Percentiles rank a stretch among this genome's conserved stretches.
phyloP scores from a whole-genome alignment of 1,140 invertebrate species.

The Drosophila littoralis region DNA sequence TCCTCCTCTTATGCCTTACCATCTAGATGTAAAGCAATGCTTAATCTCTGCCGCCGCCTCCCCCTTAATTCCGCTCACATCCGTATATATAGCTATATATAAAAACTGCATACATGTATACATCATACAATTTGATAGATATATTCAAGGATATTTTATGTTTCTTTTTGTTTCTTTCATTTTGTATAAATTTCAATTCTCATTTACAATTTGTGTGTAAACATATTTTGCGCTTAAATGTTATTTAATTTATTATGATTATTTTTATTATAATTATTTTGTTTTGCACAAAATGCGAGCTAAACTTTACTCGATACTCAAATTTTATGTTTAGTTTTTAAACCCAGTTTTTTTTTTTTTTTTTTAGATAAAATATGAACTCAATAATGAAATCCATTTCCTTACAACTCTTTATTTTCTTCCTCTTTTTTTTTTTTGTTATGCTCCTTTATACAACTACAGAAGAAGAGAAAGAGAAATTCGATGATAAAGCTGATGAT shows the following conservation, averaged over 20 bases:
- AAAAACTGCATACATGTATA: not conserved
- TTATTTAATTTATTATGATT: conserved; percentile 39
- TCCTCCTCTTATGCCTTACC: conserved; percentile 28
- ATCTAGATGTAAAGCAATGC: conserved; percentile 22
- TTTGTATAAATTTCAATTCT: conserved; percentile 24
- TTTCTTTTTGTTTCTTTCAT: not conserved
- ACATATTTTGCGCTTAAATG: conserved; percentile 27
- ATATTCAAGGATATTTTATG: conserved; percentile 7
- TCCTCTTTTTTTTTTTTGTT: conserved; percentile 23
- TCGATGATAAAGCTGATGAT: not conserved
- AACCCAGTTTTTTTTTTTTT: conserved; percentile 11
- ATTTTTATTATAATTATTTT: conserved; percentile 22
- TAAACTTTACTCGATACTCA: conserved; percentile 15
- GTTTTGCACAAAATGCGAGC: conserved; percentile 27
- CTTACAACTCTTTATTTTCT: conserved; percentile 22
- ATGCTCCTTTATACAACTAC: conserved; percentile 30
- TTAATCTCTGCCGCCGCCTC: conserved; percentile 12
- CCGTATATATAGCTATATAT: conserved; percentile 6
- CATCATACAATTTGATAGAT: conserved; percentile 8
- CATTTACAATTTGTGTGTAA: conserved; percentile 23
- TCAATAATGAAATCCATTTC: conserved; percentile 24
- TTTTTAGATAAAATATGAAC: conserved; percentile 10
- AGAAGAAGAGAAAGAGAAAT: conserved; percentile 1
- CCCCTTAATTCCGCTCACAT: not conserved
- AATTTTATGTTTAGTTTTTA: conserved; percentile 5